phyloP scores from a whole-genome alignment of 2,888 invertebrate species.

The Troilus luridus region DNA sequence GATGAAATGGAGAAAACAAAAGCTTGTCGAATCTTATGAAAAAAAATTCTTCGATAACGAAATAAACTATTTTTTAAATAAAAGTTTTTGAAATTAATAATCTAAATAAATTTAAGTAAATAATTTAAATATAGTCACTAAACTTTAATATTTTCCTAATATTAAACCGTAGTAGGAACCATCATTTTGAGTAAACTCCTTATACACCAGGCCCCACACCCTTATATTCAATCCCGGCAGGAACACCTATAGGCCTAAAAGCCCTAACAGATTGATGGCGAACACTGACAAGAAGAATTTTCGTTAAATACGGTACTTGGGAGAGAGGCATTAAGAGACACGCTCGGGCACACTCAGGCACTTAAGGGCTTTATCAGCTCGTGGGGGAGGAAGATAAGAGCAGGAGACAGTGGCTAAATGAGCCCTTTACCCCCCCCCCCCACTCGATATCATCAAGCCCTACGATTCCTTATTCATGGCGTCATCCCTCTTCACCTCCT shows the following conservation, averaged over 20 bases:
- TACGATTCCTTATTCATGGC: constrained; percentile 46
- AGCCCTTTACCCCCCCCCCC: not conserved
- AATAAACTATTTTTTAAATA: too few relatives aligned
- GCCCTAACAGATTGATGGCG: not conserved
- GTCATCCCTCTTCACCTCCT: constrained; percentile 10
- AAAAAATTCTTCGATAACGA: too few relatives aligned
- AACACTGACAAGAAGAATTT: constrained; percentile 31
- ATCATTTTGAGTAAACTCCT: too few relatives aligned
- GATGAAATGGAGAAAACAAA: too few relatives aligned
- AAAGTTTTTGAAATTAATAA: too few relatives aligned
- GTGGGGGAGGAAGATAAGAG: not conserved
- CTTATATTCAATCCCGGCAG: not conserved
- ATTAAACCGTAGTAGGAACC: too few relatives aligned
- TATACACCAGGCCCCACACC: not conserved
- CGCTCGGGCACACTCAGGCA: constrained; percentile 39
- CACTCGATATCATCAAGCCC: constrained; percentile 16
- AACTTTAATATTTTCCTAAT: too few relatives aligned
- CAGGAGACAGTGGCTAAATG: constrained; percentile 10
- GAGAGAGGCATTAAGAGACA: not conserved
- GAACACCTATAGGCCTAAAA: not conserved
- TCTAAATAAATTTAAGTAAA: too few relatives aligned
- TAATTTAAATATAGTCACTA: too few relatives aligned
- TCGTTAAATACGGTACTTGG: not conserved
- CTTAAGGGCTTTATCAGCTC: constrained; percentile 16
- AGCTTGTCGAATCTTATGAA: too few relatives aligned